phyloP scores from a whole-genome alignment of 2,113 vertebrate genomes.

The Tinamus guttatus region DNA sequence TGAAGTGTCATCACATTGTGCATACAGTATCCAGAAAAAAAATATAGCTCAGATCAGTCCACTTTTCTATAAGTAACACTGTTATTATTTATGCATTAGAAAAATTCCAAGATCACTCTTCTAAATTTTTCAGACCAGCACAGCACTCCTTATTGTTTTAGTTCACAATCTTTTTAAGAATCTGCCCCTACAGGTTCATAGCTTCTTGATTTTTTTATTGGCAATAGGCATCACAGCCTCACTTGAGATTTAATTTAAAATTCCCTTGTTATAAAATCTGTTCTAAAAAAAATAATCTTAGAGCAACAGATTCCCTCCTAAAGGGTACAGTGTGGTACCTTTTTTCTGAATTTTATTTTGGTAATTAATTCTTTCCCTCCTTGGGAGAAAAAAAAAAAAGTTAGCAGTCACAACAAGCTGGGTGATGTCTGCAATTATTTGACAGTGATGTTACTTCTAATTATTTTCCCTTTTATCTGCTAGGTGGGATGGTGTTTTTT shows the following conservation, averaged over 20 bases:
- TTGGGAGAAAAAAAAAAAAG: not conserved
- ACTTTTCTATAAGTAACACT: not conserved
- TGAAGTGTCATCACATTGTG: not conserved
- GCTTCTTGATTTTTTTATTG: not conserved
- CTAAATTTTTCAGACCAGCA: not conserved
- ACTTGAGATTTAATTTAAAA: not conserved
- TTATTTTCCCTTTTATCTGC: not conserved
- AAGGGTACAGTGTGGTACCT: not conserved
- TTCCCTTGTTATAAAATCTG: not conserved
- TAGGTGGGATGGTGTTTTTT: not conserved
- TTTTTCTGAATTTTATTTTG: not conserved
- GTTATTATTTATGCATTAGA: not conserved
- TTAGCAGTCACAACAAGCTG: not conserved
- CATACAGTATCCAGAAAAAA: not conserved
- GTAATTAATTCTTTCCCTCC: not conserved
- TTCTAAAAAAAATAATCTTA: not conserved
- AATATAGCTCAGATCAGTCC: not conserved
- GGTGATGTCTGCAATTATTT: slow-evolving; percentile 27
- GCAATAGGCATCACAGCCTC: not conserved
- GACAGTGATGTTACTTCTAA: not conserved
- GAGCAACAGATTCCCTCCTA: not conserved
- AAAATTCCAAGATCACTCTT: not conserved
- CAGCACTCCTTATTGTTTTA: not conserved
- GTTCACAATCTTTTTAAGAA: not conserved
- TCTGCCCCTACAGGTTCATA: not conserved